phyloP scores from a whole-genome alignment of 2,888 invertebrate genomes.

The Alloplasta piceator region DNA sequence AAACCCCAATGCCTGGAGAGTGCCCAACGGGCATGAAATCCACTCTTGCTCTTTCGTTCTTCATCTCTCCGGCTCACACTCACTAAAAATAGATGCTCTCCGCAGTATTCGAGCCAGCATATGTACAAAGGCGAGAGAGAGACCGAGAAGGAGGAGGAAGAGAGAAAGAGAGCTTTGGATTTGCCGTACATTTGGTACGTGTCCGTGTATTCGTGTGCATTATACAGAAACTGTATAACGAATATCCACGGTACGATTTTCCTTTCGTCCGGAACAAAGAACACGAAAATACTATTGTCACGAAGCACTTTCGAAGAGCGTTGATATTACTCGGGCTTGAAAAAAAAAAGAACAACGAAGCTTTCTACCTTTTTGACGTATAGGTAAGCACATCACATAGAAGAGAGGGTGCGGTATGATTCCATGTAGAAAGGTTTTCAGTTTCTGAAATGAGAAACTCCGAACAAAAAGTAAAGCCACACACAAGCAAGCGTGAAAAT shows the following conservation, averaged over 20 bases:
- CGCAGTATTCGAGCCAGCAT: neutral
- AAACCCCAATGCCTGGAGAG: slow-evolving; percentile 24
- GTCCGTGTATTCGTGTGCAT: slow-evolving; percentile 1
- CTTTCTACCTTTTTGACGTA: slow-evolving; percentile 23
- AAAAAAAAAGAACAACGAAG: slow-evolving; percentile 46
- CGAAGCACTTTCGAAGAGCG: slow-evolving; percentile 40
- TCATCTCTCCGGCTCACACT: neutral
- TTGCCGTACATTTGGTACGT: slow-evolving; percentile 4
- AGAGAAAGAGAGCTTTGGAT: slow-evolving; percentile 1
- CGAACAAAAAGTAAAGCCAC: slow-evolving; percentile 21
- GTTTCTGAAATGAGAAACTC: slow-evolving; percentile 55
- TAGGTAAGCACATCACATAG: neutral
- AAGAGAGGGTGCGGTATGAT: slow-evolving; percentile 2
- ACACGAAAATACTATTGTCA: slow-evolving; percentile 63
- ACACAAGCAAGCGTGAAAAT: neutral
- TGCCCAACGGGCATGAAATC: slow-evolving; percentile 57
- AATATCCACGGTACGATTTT: slow-evolving; percentile 29
- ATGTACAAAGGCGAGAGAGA: neutral
- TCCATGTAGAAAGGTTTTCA: slow-evolving; percentile 54
- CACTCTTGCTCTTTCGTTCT: slow-evolving; percentile 54
- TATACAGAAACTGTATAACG: neutral
- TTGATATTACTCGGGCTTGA: slow-evolving; percentile 51
- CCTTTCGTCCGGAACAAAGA: slow-evolving; percentile 57
- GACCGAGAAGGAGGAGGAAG: too few relatives aligned
- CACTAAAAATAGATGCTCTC: neutral